Evolutionary conservation across 2,797 vertebrate species (phyloP).

Genomic region (Orestias chungarensis): DNA sequence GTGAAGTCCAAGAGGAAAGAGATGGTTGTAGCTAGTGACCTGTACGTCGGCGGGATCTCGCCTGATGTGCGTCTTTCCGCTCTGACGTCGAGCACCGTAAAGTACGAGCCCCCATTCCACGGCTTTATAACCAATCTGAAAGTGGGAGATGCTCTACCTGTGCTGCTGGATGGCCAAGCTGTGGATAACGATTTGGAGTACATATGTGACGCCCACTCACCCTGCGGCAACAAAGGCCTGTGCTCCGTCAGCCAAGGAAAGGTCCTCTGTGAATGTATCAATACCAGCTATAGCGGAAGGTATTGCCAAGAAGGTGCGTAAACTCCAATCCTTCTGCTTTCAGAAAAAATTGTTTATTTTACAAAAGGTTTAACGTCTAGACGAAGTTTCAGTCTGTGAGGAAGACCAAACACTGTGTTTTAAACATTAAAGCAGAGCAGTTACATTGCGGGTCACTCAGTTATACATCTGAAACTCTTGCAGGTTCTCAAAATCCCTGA

Average conservation of each 20-base stretch:
- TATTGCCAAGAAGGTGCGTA: slow-evolving; percentile 93
- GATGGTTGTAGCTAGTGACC: slow-evolving; percentile 92
- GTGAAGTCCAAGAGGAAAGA: slow-evolving; percentile 91
- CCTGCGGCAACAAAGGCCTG: slow-evolving; percentile 86
- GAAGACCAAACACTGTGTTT: too few relatives aligned
- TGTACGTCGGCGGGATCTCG: slow-evolving; percentile 92
- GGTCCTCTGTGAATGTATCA: slow-evolving; percentile 88
- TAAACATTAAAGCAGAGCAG: not conserved
- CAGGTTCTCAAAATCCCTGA: not conserved
- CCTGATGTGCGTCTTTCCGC: slow-evolving; percentile 93
- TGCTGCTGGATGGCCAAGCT: slow-evolving; percentile 89
- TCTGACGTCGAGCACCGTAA: slow-evolving; percentile 92
- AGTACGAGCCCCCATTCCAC: slow-evolving; percentile 91
- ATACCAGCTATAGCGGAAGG: slow-evolving; percentile 86
- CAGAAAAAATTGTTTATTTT: not conserved
- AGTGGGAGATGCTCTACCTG: slow-evolving; percentile 84
- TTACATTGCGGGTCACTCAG: not conserved
- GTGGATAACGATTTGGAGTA: slow-evolving; percentile 85
- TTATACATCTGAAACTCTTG: not conserved
- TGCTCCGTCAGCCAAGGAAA: slow-evolving; percentile 84
- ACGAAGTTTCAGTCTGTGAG: not conserved
- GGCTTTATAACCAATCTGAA: slow-evolving; percentile 89
- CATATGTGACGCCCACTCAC: slow-evolving; percentile 83
- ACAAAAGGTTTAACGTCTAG: not conserved
- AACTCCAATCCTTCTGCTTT: slow-evolving; percentile 6